A percentile compares a stretch with the other conserved stretches of the same genome.
These are phyloP conservation scores for Drosophila leontia DNA, from an alignment of 1,140 invertebrate species.

Conservation along the genomic window DNA sequence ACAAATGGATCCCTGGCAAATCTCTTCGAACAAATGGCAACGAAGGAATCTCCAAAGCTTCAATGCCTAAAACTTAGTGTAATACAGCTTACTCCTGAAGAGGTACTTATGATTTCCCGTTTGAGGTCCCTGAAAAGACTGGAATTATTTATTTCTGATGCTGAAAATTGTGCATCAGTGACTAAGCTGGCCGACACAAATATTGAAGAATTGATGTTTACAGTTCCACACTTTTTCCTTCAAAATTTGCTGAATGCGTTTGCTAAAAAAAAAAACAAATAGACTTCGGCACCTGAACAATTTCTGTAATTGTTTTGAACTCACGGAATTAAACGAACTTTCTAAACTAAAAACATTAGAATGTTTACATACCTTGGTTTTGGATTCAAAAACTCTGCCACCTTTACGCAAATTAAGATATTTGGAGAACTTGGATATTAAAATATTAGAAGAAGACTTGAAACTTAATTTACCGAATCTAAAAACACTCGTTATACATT, in stretches of 20 bases:
- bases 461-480: neutral
- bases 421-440: neutral
- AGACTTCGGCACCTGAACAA: neutral
- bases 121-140: slow-evolving; percentile 5
- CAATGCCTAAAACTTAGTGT: neutral
- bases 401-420: neutral
- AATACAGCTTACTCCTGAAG: neutral
- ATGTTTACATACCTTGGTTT: no score
- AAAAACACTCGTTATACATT: neutral
- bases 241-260: neutral
- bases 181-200: neutral
- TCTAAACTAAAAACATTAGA: neutral
- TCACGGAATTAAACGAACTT: neutral
- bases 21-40: neutral
- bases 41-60: neutral
- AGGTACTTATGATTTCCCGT: neutral
- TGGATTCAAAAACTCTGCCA: no score
- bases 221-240: neutral
- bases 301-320: no score
- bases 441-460: neutral
- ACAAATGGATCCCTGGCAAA: neutral
- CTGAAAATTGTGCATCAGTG: no score
- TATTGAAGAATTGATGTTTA: slow-evolving; percentile 9
- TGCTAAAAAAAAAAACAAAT: neutral
- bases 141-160: neutral